phyloP scores from a whole-genome alignment of 2,797 vertebrate genomes.

The Oryzias dopingdopingensis region DNA sequence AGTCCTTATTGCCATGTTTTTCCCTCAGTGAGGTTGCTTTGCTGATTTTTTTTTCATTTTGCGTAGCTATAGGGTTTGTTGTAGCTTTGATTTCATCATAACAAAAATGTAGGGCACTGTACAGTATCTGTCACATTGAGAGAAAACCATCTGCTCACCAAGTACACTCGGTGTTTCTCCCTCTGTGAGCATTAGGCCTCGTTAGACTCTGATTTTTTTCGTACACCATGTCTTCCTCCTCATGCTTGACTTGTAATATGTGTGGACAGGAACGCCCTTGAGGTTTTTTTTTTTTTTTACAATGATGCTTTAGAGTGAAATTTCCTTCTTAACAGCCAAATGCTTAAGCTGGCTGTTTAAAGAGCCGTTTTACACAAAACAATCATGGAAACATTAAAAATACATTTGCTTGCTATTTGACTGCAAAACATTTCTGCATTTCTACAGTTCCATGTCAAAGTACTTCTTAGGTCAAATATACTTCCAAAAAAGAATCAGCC shows the following conservation, averaged over 20 bases:
- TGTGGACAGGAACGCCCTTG: conserved; percentile 42
- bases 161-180: not conserved
- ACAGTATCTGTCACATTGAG: conserved; percentile 24
- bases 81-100: conserved; percentile 25
- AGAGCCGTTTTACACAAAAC: conserved; percentile 1
- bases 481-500: too few relatives aligned
- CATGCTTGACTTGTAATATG: conserved; percentile 38
- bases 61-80: not conserved
- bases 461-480: too few relatives aligned
- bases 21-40: not conserved
- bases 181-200: conserved; percentile 17
- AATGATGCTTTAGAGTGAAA: conserved; percentile 18
- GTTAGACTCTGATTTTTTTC: conserved; percentile 18
- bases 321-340: conserved; percentile 33
- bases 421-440: not conserved
- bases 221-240: conserved; percentile 20
- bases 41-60: not conserved
- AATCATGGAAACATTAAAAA: not conserved
- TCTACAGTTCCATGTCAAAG: too few relatives aligned
- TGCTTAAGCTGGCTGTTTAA: conserved; percentile 16
- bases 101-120: conserved; percentile 22
- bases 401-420: not conserved
- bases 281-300: conserved; percentile 37
- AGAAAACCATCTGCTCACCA: conserved; percentile 33
- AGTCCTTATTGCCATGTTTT: too few relatives aligned